Base-by-base conservation (phyloP, 2,888 invertebrate genomes). In the Plagiodera versicolora region DNA sequence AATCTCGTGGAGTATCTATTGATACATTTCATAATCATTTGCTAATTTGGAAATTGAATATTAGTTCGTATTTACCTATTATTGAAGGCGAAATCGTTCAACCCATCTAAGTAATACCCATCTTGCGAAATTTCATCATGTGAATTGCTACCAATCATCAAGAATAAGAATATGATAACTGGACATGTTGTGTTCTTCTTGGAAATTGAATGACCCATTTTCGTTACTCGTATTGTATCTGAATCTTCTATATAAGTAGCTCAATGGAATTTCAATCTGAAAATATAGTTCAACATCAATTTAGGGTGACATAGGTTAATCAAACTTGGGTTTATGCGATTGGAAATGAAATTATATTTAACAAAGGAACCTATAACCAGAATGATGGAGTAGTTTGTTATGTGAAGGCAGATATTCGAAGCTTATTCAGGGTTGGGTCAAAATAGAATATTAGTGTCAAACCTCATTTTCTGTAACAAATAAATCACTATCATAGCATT, bases 81-180 rank as follows among this genome's bases (percentile, higher is more conserved):
- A 24, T 63, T 71, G 39, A 67, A 69, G 24, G 70, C 69, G 51
- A 65, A 68, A 52, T 72, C 72, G 63, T 72, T 69, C 45, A 75
- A 64, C 16, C 68, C 58, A 67, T 75, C 75, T 45, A 73, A 63
- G 62, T 71, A 73, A 62, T 73, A 75, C 45, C 75, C 75, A 60
- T 75, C 73, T 32, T 71, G 63, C 4, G 39, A 39, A n/a, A 39
- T 14, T 39, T 39, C 14, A 14, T 39, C 14, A 8, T n/a, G 14
- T 14, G 14, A 4, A 39, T 32, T 11, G 8, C 11, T 39, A 14
- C 39, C 39, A n/a, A n/a, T 11, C n/a, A 39, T 39, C n/a, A 39
- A 14, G 6, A 39, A 6, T 10, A 39, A 1, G 11, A 39, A 14
- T n/a, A 39, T 2, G 11, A 6, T 11, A 14, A 39, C 39, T 39